These are phyloP conservation scores for Gymnosoma rotundatum DNA, from an alignment of 2,888 invertebrate species.

Conservation along the genomic window DNA sequence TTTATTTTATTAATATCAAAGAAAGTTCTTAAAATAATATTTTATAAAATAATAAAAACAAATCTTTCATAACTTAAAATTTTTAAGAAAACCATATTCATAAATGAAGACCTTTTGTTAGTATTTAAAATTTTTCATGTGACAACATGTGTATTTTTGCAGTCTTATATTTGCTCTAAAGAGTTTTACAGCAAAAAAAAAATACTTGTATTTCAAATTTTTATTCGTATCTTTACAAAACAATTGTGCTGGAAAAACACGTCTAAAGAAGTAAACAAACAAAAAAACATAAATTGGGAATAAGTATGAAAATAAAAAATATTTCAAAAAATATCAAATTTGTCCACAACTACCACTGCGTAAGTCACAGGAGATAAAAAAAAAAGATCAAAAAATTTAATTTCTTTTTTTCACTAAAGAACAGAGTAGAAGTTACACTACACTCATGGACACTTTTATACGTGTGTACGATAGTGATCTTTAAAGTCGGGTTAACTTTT, in stretches of 20 bases:
- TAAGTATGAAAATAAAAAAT: constrained; percentile 12
- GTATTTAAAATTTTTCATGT: constrained; percentile 68
- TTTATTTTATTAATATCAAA: too few species aligned
- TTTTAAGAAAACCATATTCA: background rate
- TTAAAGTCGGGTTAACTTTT: too few species aligned
- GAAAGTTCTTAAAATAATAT: background rate
- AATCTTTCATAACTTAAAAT: background rate
- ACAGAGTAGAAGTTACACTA: too few species aligned
- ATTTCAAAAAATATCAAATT: constrained; percentile 21
- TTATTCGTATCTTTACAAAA: constrained; percentile 36
- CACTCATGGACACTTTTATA: too few species aligned
- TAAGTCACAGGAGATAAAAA: constrained; percentile 57
- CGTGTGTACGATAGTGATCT: too few species aligned
- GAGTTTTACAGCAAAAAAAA: background rate
- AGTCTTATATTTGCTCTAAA: background rate
- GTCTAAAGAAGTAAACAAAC: constrained; percentile 4
- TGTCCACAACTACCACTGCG: constrained; percentile 47
- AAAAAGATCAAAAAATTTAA: background rate
- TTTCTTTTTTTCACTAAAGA: background rate
- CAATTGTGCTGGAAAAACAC: constrained; percentile 58
- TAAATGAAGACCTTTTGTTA: constrained; percentile 4
- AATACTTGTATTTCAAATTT: background rate
- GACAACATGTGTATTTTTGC: constrained; percentile 63
- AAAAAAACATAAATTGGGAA: background rate
- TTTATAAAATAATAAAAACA: background rate